Conservation (phyloP, 2,888 invertebrate genomes). For the Lydus trimaculatus region DNA sequence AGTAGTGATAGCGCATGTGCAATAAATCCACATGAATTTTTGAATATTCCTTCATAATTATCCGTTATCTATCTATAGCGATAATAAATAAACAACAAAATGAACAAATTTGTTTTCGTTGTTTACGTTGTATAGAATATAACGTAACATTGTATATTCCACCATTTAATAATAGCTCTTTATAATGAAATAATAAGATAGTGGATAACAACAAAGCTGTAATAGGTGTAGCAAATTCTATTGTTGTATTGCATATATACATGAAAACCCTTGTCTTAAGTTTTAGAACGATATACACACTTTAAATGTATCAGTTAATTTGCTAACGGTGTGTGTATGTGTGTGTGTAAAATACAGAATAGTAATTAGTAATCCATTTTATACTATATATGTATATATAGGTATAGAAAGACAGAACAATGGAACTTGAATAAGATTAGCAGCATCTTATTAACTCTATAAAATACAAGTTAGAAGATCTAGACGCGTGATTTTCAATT, state of each 20-base stretch:
- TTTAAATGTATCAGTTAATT: constrained; percentile 35
- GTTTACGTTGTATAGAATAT: not conserved
- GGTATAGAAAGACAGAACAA: constrained; percentile 44
- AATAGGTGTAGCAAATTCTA: not conserved
- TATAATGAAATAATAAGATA: not conserved
- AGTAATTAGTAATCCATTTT: constrained; percentile 55
- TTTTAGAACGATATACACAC: not conserved
- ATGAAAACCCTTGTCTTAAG: not conserved
- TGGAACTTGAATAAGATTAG: constrained; percentile 53
- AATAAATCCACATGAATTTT: no score
- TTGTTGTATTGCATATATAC: not conserved
- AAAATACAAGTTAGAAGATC: constrained; percentile 55
- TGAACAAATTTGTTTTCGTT: no score
- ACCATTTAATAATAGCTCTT: not conserved
- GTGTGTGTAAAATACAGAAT: constrained; percentile 39
- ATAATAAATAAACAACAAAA: no score
- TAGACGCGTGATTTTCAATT: constrained; percentile 61
- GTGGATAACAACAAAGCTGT: not conserved
- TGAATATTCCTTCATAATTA: no score
- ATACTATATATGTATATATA: constrained; percentile 23
- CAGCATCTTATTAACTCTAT: constrained; percentile 57
- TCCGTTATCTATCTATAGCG: no score
- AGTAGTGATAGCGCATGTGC: no score
- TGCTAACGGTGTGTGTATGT: constrained; percentile 23
- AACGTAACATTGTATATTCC: not conserved